phyloP scores from a whole-genome alignment of 2,888 invertebrate species.

The Drosophila pseudotakahashii region DNA sequence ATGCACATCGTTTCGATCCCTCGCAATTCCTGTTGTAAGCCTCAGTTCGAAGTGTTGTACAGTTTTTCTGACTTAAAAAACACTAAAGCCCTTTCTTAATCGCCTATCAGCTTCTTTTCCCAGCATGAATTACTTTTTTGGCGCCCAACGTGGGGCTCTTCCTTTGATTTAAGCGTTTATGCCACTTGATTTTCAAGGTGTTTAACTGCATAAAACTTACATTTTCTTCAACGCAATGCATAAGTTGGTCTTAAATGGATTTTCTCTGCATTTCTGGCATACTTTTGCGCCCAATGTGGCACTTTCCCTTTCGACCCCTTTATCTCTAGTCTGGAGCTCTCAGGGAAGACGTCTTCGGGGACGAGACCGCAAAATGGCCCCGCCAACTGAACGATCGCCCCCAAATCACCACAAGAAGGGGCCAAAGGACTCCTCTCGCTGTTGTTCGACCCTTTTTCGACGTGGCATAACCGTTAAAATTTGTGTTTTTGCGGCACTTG shows the following conservation, averaged over 20 bases:
- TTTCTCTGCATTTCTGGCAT: neutral
- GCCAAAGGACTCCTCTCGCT: neutral
- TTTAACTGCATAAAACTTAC: neutral
- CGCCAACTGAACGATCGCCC: slow-evolving; percentile 4
- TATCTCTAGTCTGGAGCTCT: neutral
- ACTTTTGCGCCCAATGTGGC: neutral
- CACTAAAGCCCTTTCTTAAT: neutral
- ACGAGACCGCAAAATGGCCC: slow-evolving; percentile 7
- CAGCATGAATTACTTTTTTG: neutral
- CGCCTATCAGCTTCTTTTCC: neutral
- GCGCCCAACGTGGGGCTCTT: neutral
- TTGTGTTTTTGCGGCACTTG: slow-evolving; percentile 62
- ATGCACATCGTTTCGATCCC: slow-evolving; percentile 1
- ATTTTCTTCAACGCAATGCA: neutral
- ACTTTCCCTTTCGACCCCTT: neutral
- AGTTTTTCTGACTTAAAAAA: neutral
- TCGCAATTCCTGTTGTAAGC: neutral
- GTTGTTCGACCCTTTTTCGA: slow-evolving; percentile 33
- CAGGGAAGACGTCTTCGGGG: neutral
- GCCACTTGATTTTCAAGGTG: neutral
- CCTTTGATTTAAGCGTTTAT: too few species aligned
- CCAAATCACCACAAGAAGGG: slow-evolving; percentile 11
- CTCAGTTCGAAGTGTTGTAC: neutral
- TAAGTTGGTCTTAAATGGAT: neutral
- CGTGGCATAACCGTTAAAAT: slow-evolving; percentile 70